Evolutionary conservation across 2,888 invertebrate species (phyloP).

Genomic region (Cephus sareptanus): DNA sequence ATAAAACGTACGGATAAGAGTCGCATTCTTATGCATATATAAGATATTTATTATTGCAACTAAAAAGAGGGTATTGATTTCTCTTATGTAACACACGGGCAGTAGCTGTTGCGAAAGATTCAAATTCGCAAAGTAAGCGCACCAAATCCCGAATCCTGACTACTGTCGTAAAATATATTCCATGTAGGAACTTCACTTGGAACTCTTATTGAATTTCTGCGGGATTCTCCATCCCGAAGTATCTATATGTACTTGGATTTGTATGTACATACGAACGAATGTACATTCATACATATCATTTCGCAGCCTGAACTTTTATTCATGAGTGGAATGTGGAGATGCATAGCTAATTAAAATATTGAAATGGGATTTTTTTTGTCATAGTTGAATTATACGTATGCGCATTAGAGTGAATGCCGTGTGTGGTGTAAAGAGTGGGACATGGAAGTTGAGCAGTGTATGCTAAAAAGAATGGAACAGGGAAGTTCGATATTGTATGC

Average conservation of each 20-base stretch:
- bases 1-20: background rate
- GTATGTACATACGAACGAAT: no score
- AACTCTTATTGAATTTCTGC: background rate
- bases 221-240: background rate
- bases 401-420: no score
- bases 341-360: background rate
- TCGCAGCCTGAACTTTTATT: no score
- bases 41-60: background rate
- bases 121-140: background rate
- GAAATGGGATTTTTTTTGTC: no score
- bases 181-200: background rate
- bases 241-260: no score
- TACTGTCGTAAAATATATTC: background rate
- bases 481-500: no score
- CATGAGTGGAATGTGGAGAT: background rate
- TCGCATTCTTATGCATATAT: background rate
- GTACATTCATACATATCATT: background rate
- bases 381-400: no score
- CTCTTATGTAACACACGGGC: background rate
- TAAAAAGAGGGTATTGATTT: background rate
- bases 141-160: background rate
- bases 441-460: no score
- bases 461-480: no score
- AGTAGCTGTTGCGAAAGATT: background rate
- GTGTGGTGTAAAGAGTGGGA: no score